Evolutionary conservation across 2,113 vertebrate genomes (phyloP).

Genomic region (Pogona vitticeps): DNA sequence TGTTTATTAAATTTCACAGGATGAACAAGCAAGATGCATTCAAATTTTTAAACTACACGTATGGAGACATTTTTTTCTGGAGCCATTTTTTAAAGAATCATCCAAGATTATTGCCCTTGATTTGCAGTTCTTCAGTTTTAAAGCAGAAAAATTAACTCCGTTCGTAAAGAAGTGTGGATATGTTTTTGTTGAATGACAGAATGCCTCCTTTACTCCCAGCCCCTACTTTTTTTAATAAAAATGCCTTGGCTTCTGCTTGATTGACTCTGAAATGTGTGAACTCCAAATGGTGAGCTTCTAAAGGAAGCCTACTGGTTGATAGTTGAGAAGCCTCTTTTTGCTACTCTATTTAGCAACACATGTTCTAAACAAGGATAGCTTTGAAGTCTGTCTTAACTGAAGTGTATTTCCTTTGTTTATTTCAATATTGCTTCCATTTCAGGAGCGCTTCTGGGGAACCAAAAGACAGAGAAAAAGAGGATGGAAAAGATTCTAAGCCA

Average conservation of each 20-base stretch:
- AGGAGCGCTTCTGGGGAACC: conserved; percentile 89
- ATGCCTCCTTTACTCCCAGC: conserved; percentile 49
- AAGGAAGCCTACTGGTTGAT: conserved; percentile 41
- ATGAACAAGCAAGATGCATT: neutral
- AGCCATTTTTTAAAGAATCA: neutral
- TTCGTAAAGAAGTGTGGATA: conserved; percentile 4
- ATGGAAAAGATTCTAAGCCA: conserved; percentile 91
- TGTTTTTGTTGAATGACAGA: conserved; percentile 30
- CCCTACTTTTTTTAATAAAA: conserved; percentile 54
- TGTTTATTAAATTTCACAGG: neutral
- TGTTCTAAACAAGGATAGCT: conserved; percentile 29
- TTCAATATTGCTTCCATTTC: conserved; percentile 28
- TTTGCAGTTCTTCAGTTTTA: neutral
- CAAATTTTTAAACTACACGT: neutral
- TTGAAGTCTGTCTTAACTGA: conserved; percentile 17
- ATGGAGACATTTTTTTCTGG: neutral
- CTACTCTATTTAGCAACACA: conserved; percentile 15
- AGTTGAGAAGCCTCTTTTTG: conserved; percentile 52
- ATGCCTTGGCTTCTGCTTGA: conserved; percentile 50
- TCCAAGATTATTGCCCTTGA: neutral
- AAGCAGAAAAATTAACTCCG: neutral
- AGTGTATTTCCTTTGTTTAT: neutral
- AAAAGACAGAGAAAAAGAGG: conserved; percentile 87
- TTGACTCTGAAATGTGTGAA: conserved; percentile 41
- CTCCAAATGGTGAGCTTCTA: conserved; percentile 41